These are phyloP conservation scores for Stictocephala bisonia DNA, from an alignment of 2,888 invertebrate species.

Conservation along the genomic window DNA sequence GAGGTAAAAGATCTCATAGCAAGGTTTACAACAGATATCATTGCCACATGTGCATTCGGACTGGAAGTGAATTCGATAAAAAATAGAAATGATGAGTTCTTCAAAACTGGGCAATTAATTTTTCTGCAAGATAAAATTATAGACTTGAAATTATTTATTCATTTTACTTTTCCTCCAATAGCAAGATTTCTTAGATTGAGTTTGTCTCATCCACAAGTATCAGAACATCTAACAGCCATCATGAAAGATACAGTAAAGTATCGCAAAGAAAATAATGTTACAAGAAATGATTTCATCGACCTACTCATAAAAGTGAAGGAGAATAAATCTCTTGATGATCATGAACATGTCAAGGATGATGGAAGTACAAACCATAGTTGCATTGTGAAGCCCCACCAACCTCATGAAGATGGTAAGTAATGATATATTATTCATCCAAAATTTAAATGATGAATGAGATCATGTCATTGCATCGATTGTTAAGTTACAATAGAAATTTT, in stretches of 20 bases:
- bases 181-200: constrained; percentile 62
- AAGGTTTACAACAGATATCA: constrained; percentile 7
- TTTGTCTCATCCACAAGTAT: constrained; percentile 61
- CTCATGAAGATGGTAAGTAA: no score
- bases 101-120: not conserved
- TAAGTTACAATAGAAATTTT: no score
- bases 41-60: constrained; percentile 23
- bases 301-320: constrained; percentile 68
- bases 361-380: no score
- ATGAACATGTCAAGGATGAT: no score
- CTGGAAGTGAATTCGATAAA: constrained; percentile 24
- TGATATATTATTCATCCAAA: no score
- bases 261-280: constrained; percentile 66
- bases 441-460: no score
- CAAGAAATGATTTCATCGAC: constrained; percentile 70
- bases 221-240: constrained; percentile 66
- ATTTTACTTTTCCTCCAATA: constrained; percentile 62
- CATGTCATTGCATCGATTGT: no score
- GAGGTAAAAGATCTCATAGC: constrained; percentile 16
- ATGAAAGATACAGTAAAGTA: constrained; percentile 67
- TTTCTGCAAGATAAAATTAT: no score
- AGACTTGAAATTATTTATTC: constrained; percentile 59
- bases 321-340: constrained; percentile 31
- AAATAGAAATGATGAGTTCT: not conserved
- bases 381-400: no score